Evolutionary conservation across 2,113 vertebrate species (phyloP).

Genomic region (Hydrolagus affinis): DNA sequence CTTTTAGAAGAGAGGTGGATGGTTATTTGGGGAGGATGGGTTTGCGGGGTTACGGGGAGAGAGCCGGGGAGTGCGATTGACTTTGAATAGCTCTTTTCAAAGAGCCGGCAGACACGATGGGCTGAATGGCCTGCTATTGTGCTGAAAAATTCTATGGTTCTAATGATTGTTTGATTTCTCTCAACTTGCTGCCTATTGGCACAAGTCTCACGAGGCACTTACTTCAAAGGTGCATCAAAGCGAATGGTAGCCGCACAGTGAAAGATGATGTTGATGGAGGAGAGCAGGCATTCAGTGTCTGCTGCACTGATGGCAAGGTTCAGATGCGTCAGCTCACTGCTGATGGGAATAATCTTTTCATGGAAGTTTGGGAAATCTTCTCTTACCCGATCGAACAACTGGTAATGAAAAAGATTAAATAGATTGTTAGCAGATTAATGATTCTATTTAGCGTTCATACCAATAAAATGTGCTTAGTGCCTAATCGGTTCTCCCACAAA

Average conservation of each 20-base stretch:
- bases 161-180: not conserved
- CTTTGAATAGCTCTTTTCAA: no score
- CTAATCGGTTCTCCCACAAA: no score
- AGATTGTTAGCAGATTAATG: not conserved
- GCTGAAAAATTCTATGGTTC: no score
- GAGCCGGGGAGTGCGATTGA: no score
- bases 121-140: no score
- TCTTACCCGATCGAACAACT: conserved; percentile 86
- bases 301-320: conserved; percentile 75
- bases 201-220: conserved; percentile 33
- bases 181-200: not conserved
- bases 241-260: conserved; percentile 92
- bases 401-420: conserved; percentile 40
- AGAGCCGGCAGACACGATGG: no score
- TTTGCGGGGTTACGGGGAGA: no score
- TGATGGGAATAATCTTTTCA: conserved; percentile 79
- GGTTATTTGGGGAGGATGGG: no score
- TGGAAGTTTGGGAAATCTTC: conserved; percentile 78
- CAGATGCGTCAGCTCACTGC: conserved; percentile 77
- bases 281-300: conserved; percentile 67
- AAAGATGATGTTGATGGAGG: conserved; percentile 76
- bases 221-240: conserved; percentile 85
- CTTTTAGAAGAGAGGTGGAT: no score
- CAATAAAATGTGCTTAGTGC: not conserved
- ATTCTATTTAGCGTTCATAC: not conserved